These are phyloP conservation scores for Ceratitis capitata DNA, from an alignment of 1,140 invertebrate species.

Conservation along the genomic window DNA sequence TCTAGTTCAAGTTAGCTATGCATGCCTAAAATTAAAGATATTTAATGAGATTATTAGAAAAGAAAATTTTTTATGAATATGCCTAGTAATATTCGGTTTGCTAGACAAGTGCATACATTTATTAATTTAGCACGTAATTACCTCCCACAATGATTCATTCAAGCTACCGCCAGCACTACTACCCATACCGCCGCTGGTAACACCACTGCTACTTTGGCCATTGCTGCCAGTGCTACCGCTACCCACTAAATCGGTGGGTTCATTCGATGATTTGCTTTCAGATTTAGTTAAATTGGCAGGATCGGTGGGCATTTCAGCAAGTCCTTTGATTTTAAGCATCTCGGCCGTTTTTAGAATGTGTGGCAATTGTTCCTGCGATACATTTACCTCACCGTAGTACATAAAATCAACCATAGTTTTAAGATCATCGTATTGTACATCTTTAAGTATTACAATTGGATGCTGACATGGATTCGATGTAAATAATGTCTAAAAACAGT, in stretches of 20 bases:
- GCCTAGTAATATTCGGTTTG: too few relatives aligned
- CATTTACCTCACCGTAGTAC: constrained; percentile 92
- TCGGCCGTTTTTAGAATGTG: constrained; percentile 88
- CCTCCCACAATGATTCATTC: constrained; percentile 60
- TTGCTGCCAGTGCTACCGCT: constrained; percentile 40
- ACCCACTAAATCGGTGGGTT: constrained; percentile 57
- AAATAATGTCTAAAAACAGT: constrained; percentile 73
- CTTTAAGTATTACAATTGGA: constrained; percentile 89
- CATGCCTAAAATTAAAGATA: too few relatives aligned
- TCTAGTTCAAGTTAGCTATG: too few relatives aligned
- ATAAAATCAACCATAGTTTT: constrained; percentile 92
- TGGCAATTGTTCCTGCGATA: constrained; percentile 86
- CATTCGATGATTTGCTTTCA: constrained; percentile 68
- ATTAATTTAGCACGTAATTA: neutral
- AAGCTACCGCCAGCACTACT: constrained; percentile 57
- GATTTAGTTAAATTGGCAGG: constrained; percentile 75
- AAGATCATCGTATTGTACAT: constrained; percentile 85
- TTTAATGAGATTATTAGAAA: too few relatives aligned
- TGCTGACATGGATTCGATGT: constrained; percentile 87
- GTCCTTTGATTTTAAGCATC: constrained; percentile 85
- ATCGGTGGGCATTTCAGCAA: constrained; percentile 82
- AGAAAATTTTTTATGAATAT: too few relatives aligned
- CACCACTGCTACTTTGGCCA: constrained; percentile 48
- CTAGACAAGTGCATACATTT: neutral
- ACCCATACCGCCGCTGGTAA: constrained; percentile 48